Percentiles rank a stretch among this genome's conserved stretches.
Conservation (phyloP, 2,113 vertebrate genomes). For the Cololabis saira region DNA sequence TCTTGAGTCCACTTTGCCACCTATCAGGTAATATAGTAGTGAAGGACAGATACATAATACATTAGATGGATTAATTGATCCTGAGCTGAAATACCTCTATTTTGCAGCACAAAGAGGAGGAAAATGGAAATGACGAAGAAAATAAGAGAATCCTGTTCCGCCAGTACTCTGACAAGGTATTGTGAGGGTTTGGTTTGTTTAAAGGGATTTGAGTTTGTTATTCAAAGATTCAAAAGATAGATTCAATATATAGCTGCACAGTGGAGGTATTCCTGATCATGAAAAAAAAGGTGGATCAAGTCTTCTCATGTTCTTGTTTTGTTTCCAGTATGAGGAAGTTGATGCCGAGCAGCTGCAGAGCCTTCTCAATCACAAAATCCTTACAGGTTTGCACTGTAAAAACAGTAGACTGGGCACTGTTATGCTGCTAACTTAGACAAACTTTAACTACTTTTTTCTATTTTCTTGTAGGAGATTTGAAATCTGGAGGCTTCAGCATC, state of each 20-base stretch:
- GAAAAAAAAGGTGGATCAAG: neutral
- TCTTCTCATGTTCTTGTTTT: neutral
- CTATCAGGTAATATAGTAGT: too few relatives aligned
- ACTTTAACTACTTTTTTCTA: neutral
- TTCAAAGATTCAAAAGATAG: too few relatives aligned
- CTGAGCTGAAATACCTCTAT: too few relatives aligned
- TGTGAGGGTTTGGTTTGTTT: too few relatives aligned
- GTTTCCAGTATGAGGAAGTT: constrained; percentile 74
- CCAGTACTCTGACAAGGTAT: constrained; percentile 37
- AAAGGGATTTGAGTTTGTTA: too few relatives aligned
- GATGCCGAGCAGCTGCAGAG: constrained; percentile 73
- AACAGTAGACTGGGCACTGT: neutral
- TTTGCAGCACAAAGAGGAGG: constrained; percentile 2
- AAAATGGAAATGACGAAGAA: neutral
- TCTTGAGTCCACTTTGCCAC: too few relatives aligned
- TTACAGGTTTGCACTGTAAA: constrained; percentile 45
- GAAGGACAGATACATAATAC: too few relatives aligned
- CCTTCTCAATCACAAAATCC: constrained; percentile 68
- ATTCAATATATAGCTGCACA: too few relatives aligned
- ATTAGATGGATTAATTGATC: too few relatives aligned
- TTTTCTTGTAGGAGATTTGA: constrained; percentile 45
- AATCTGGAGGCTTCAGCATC: constrained; percentile 68
- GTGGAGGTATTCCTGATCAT: too few relatives aligned
- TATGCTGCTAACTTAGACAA: neutral
- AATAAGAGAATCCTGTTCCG: constrained; percentile 15